These are phyloP conservation scores for Sycophila sp. DNA, from an alignment of 1,140 invertebrate species.

Conservation along the genomic window DNA sequence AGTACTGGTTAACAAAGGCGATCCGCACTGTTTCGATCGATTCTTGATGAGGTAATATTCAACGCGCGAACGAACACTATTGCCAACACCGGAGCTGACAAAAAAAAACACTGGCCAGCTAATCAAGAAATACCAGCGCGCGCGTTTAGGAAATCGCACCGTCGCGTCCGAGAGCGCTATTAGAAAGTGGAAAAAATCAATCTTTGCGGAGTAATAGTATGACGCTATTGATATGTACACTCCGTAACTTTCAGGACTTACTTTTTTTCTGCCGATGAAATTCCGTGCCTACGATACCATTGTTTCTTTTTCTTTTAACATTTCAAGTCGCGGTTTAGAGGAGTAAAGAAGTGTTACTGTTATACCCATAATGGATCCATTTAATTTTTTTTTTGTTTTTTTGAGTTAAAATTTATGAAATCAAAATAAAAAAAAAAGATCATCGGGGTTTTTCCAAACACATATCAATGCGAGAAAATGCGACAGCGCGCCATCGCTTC, in stretches of 20 bases:
- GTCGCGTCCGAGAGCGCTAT: slow-evolving; percentile 36
- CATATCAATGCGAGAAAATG: no score
- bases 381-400: neutral
- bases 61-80: slow-evolving; percentile 63
- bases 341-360: no score
- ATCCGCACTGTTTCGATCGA: slow-evolving; percentile 13
- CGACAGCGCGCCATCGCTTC: neutral
- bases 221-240: slow-evolving; percentile 8
- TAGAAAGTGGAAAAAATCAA: slow-evolving; percentile 61
- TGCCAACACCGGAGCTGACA: slow-evolving; percentile 51
- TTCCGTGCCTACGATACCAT: no score
- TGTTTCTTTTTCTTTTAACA: no score
- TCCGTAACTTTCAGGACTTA: neutral
- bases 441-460: no score
- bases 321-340: no score
- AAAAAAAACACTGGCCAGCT: slow-evolving; percentile 51
- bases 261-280: no score
- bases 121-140: slow-evolving; percentile 56
- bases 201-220: slow-evolving; percentile 23
- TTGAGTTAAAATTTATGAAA: neutral
- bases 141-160: slow-evolving; percentile 45
- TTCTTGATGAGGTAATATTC: slow-evolving; percentile 58
- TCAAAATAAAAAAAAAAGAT: no score
- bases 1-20: slow-evolving; percentile 26
- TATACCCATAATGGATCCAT: no score